Conservation (phyloP, 2,888 invertebrate species). For the Oligia latruncula region DNA sequence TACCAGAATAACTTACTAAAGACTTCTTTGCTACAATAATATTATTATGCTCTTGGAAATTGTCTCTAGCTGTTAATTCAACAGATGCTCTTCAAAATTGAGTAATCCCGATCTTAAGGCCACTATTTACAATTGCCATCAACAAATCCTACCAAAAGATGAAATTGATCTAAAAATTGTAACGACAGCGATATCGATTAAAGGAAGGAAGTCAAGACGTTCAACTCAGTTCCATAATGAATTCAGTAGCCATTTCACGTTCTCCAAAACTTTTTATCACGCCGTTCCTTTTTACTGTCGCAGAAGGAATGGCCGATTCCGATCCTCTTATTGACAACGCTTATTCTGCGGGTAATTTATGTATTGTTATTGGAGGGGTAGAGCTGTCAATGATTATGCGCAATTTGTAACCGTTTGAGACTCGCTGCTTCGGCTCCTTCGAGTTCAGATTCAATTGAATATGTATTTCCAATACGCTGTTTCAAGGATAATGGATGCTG, state of each 20-base stretch:
- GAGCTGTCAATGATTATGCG: constrained; percentile 54
- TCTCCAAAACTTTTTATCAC: constrained; percentile 66
- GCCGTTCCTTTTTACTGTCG: constrained; percentile 62
- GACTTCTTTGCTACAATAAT: background rate
- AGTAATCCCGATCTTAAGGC: background rate
- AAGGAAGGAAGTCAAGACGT: constrained; percentile 58
- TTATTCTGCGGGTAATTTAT: constrained; percentile 63
- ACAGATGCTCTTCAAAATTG: background rate
- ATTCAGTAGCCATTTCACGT: constrained; percentile 65
- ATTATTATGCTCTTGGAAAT: too few relatives aligned
- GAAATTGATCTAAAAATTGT: constrained; percentile 50
- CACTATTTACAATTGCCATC: background rate
- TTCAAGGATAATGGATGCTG: constrained; percentile 51
- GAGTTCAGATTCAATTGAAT: constrained; percentile 53
- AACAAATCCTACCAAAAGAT: constrained; percentile 24
- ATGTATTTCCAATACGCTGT: constrained; percentile 54
- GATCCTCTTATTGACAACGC: constrained; percentile 60
- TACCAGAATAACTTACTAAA: background rate
- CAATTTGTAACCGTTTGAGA: constrained; percentile 54
- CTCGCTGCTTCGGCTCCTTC: constrained; percentile 30
- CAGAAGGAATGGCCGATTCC: constrained; percentile 51
- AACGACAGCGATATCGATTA: constrained; percentile 55
- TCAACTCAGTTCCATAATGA: constrained; percentile 60
- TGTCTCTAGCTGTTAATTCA: background rate
- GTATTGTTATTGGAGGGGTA: constrained; percentile 51